Base-by-base conservation (phyloP, 2,888 invertebrate species). In the Agrotis segetum region DNA sequence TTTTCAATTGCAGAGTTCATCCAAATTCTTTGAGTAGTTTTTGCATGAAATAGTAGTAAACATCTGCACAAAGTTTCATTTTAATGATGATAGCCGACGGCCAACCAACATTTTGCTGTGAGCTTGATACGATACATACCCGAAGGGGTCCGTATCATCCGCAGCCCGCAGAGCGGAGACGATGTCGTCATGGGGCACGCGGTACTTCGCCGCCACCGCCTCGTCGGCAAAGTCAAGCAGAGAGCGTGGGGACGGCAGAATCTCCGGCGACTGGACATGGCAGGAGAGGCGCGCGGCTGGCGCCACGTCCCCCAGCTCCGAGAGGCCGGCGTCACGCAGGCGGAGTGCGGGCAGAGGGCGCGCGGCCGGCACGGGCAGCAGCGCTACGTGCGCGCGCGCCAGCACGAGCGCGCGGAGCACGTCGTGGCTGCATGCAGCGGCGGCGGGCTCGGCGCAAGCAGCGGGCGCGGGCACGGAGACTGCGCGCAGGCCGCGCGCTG, bases 311-410 rank as follows among this genome's bases (percentile, higher is more conserved):
- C 92, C 93, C 16, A 92, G 84, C 77, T 90, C 92, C 77, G 89
- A 91, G 3, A 95, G 88, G 5, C 92, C 92, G 53, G 83, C 85
- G 77, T 93, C 93, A 53, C 92, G 91, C 78, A 93, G 89, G 46
- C 73, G 71, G 16, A 88, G 88, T 66, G 89, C 83, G 69, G 75
- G 85, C 49, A 89, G 91, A 80, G 69, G 89, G 74, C 72, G 73
- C 44, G 85, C 80, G 17, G 87, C 87, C n/a, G 90, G 85, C 75
- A 91, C 77, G n/a, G 85, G 77, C 66, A 85, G 74, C 68, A 92
- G 66, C 17, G 91, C 91, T 7, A 73, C 91, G 67, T 86, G 88
- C 72, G 85, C 70, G 5, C 0, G 34, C 2, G 50, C 47, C 49
- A n/a, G 9, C 14, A 60, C 78, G n/a, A 85, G 81, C 49, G 78